Evolutionary conservation across 2,888 invertebrate species (phyloP).

Genomic region (Malthinus seriepunctatus): DNA sequence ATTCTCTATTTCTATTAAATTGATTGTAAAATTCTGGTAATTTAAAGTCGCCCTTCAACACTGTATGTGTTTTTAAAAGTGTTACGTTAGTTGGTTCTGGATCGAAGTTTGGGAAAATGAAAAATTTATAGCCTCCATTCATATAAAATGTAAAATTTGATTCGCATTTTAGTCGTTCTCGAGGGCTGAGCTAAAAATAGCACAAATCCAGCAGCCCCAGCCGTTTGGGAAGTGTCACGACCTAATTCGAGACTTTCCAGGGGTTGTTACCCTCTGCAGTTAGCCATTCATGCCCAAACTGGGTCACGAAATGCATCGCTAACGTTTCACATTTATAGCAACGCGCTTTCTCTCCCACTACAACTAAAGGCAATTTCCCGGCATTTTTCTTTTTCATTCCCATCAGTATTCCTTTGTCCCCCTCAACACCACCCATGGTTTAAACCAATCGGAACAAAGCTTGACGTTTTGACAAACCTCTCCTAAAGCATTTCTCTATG

Average conservation of each 20-base stretch:
- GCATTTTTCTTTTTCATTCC: slow-evolving; percentile 36
- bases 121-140: slow-evolving; percentile 16
- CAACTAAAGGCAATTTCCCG: slow-evolving; percentile 29
- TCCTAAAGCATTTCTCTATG: slow-evolving; percentile 23
- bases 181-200: slow-evolving; percentile 34
- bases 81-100: neutral
- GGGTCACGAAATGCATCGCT: slow-evolving; percentile 49
- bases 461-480: neutral
- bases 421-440: slow-evolving; percentile 23
- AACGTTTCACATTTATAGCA: slow-evolving; percentile 32
- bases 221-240: slow-evolving; percentile 40
- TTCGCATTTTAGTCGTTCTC: slow-evolving; percentile 19
- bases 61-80: neutral
- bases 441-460: slow-evolving; percentile 30
- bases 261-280: slow-evolving; percentile 53
- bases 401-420: slow-evolving; percentile 22
- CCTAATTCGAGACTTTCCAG: slow-evolving; percentile 49
- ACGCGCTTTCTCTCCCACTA: slow-evolving; percentile 32
- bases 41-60: no score
- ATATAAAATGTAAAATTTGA: slow-evolving; percentile 11
- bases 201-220: slow-evolving; percentile 31
- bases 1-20: no score
- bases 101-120: no score
- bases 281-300: slow-evolving; percentile 48
- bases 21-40: no score